These are phyloP conservation scores for Sebastes nivosus DNA, from an alignment of 2,797 vertebrate genomes.

Conservation along the genomic window DNA sequence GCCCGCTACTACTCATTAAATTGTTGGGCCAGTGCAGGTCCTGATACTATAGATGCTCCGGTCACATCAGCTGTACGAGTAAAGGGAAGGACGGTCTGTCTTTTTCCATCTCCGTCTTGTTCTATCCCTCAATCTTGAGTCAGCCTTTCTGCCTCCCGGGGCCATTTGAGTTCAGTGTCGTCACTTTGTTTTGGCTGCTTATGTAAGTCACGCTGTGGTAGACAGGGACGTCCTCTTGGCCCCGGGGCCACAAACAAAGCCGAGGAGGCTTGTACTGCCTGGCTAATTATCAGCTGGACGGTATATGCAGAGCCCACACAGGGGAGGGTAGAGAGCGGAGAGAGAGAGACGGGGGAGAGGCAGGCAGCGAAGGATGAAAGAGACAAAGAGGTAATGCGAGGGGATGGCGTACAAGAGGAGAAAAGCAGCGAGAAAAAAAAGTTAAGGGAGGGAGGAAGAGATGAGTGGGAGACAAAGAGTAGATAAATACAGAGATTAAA, in stretches of 20 bases:
- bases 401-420: background rate
- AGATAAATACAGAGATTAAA: constrained; percentile 32
- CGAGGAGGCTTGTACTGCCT: constrained; percentile 15
- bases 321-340: background rate
- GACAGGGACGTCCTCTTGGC: constrained; percentile 33
- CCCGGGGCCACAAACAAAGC: constrained; percentile 47
- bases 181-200: constrained; percentile 51
- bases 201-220: constrained; percentile 24
- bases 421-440: constrained; percentile 6
- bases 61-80: constrained; percentile 11
- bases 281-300: constrained; percentile 61
- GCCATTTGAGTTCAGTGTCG: constrained; percentile 49
- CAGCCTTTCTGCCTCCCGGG: constrained; percentile 26
- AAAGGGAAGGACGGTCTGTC: constrained; percentile 18
- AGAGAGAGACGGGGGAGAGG: constrained; percentile 3
- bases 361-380: constrained; percentile 23
- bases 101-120: constrained; percentile 18
- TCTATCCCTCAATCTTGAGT: constrained; percentile 38
- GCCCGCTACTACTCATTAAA: too few relatives aligned
- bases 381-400: constrained; percentile 1
- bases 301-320: constrained; percentile 18
- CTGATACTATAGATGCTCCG: background rate
- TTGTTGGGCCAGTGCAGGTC: background rate
- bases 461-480: constrained; percentile 17
- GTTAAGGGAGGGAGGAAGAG: constrained; percentile 1